Conservation (phyloP, 2,888 invertebrate genomes). For the Cephus runcator region DNA sequence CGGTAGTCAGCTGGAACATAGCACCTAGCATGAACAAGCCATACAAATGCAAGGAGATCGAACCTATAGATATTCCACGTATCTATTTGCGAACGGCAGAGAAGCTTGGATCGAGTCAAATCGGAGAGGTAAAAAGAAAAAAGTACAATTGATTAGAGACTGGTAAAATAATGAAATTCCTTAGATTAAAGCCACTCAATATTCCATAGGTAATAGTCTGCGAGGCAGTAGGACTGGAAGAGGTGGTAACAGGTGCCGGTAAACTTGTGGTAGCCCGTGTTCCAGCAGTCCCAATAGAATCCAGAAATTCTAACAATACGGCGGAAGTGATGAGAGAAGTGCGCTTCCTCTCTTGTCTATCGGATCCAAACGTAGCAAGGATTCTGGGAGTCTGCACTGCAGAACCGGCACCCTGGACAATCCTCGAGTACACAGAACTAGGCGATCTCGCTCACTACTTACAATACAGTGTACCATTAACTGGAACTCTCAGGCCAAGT, state of each 20-base stretch:
- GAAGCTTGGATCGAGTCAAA: conserved; percentile 70
- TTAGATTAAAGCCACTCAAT: not conserved
- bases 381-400: conserved; percentile 71
- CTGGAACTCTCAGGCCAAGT: conserved; percentile 56
- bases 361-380: conserved; percentile 75
- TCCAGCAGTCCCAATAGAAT: conserved; percentile 56
- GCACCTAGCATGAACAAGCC: conserved; percentile 72
- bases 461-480: conserved; percentile 64
- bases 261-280: conserved; percentile 70
- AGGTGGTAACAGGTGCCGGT: conserved; percentile 66
- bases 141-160: not conserved
- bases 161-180: not conserved
- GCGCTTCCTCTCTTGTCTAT: conserved; percentile 74
- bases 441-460: conserved; percentile 80
- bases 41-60: conserved; percentile 71
- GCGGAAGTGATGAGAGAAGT: conserved; percentile 72
- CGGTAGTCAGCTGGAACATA: conserved; percentile 72
- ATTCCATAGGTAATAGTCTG: conserved; percentile 68
- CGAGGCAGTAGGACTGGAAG: conserved; percentile 68
- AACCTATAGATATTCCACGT: conserved; percentile 69
- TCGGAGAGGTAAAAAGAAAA: conserved; percentile 67
- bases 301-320: conserved; percentile 62
- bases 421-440: conserved; percentile 80
- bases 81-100: conserved; percentile 70
- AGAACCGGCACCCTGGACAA: conserved; percentile 73